Base-by-base conservation (phyloP, 2,113 vertebrate genomes). In the Tor tambroides region DNA sequence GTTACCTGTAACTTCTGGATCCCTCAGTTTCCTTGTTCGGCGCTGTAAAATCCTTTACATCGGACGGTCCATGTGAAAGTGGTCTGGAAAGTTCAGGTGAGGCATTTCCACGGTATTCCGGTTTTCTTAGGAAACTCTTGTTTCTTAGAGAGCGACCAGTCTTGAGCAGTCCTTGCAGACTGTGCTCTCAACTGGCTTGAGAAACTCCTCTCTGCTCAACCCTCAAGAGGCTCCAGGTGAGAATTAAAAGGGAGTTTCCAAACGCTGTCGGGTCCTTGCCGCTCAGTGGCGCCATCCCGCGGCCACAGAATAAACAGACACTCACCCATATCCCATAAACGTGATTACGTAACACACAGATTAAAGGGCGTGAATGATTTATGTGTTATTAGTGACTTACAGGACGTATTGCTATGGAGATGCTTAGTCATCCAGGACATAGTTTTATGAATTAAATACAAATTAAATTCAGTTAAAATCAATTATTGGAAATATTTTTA, bases 31-130 rank as follows among this genome's bases (percentile, higher is more conserved):
- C 76, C 74, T 79, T 54, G 88, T 87, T 49, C 23, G 85, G 80
- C 65, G 63, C 88, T 86, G 86, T 91, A 92, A 92, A 93, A 88
- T 92, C 92, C 67, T 65, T 84, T 59, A 84, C 46, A 84, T 54
- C 67, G 83, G 69, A 41, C 49, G 32, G 32, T 26, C 83, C 83
- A 26, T 28, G 78, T 93, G 80, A 91, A 74, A 84, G 84, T 90
- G 90, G 86, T 74, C 14, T 63, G 76, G 79, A 71, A 91, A 91
- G 92, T 92, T 91, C 94, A 94, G 94, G 93, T 94, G 89, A 91
- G 92, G 5, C 92, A 94, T 94, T 92, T 94, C 93, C 92, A 91
- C 87, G 77, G 89, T 87, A 80, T 80, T 3, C 69, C 67, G 6
- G 38, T 49, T 49, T 49, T 86, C 19, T 43, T 63, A 23, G 5